These are phyloP conservation scores for Erebia ligea DNA, from an alignment of 2,888 invertebrate genomes.

Conservation along the genomic window DNA sequence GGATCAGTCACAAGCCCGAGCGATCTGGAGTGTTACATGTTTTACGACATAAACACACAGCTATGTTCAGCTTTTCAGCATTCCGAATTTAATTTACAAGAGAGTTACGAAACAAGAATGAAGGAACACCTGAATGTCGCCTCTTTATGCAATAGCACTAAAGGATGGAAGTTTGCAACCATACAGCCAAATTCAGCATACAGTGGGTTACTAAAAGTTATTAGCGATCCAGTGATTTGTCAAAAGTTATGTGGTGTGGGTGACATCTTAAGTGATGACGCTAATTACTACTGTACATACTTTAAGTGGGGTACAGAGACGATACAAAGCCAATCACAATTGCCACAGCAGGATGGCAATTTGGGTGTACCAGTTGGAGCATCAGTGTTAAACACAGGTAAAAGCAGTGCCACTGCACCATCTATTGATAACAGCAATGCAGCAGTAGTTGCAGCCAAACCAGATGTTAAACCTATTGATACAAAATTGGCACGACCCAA, in stretches of 20 bases:
- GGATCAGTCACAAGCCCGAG: constrained; percentile 49
- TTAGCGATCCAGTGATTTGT: constrained; percentile 53
- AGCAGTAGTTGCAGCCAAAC: not conserved
- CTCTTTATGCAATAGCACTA: constrained; percentile 55
- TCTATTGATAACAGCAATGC: not conserved
- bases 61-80: constrained; percentile 56
- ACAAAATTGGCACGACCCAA: not conserved
- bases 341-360: constrained; percentile 4
- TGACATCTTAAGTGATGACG: constrained; percentile 53
- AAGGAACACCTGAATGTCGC: constrained; percentile 53
- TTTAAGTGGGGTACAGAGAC: constrained; percentile 64
- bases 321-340: constrained; percentile 39
- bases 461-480: constrained; percentile 15
- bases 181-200: constrained; percentile 44
- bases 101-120: constrained; percentile 52
- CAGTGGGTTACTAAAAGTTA: constrained; percentile 48
- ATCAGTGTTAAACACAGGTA: constrained; percentile 3
- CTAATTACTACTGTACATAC: constrained; percentile 70
- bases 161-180: constrained; percentile 59
- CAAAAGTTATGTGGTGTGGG: constrained; percentile 59
- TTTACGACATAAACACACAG: constrained; percentile 69
- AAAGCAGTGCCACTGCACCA: not conserved
- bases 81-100: constrained; percentile 49
- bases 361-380: not conserved
- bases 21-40: constrained; percentile 66